Conservation (phyloP, 2,113 vertebrate species). For the Danionella cerebrum region DNA sequence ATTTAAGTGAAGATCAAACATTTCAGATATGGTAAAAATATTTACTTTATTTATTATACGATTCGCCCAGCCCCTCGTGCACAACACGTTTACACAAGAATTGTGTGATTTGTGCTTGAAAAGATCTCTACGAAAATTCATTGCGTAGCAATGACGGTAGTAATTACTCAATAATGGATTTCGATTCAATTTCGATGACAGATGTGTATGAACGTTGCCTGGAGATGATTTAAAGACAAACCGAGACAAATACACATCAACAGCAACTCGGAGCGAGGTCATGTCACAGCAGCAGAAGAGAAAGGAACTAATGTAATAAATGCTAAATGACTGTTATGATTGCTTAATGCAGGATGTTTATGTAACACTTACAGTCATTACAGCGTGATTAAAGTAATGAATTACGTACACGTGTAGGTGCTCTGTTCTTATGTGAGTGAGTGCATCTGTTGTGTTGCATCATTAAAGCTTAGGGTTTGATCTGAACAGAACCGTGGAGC, state of each 20-base stretch:
- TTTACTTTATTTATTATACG: no score
- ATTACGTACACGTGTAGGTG: neutral
- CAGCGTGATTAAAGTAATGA: slow-evolving; percentile 10
- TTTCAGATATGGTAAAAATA: no score
- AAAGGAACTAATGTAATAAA: slow-evolving; percentile 55
- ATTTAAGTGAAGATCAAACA: no score
- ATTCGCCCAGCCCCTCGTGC: no score
- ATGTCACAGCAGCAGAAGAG: slow-evolving; percentile 78
- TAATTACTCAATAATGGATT: no score
- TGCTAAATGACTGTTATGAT: neutral
- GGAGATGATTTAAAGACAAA: slow-evolving; percentile 35
- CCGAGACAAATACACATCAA: slow-evolving; percentile 51
- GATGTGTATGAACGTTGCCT: neutral
- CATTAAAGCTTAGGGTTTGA: neutral
- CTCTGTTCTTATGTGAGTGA: neutral
- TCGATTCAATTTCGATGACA: no score
- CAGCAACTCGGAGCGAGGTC: slow-evolving; percentile 52
- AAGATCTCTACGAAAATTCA: no score
- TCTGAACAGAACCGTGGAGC: no score
- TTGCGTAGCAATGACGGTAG: no score
- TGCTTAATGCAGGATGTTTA: neutral
- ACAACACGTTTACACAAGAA: no score
- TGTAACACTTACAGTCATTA: neutral
- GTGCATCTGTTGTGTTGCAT: neutral
- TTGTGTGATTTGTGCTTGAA: no score